Percentiles rank a stretch among this genome's conserved stretches.
Evolutionary conservation across 2,888 invertebrate genomes (phyloP).

Genomic region (Amblyjoppa proteus): DNA sequence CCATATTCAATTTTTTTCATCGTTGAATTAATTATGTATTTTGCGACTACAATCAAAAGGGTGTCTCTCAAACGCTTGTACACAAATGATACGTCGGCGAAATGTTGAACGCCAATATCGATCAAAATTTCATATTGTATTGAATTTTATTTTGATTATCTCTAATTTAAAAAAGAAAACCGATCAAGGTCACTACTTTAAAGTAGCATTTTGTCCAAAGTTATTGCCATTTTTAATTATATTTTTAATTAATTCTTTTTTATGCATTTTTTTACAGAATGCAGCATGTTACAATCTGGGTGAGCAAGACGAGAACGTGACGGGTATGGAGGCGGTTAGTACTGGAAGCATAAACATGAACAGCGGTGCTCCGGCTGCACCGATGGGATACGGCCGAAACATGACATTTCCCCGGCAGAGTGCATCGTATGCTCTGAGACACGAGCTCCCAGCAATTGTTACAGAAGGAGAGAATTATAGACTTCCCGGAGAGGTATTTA

Average conservation of each 20-base stretch:
- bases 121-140: neutral
- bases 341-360: slow-evolving; percentile 77
- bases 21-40: no score
- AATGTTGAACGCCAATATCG: neutral
- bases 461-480: slow-evolving; percentile 88
- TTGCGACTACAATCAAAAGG: no score
- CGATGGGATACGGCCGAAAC: slow-evolving; percentile 87
- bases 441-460: slow-evolving; percentile 89
- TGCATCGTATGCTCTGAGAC: slow-evolving; percentile 85
- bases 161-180: no score
- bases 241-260: no score
- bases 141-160: neutral
- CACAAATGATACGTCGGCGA: no score
- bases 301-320: slow-evolving; percentile 83
- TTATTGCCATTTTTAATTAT: neutral
- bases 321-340: slow-evolving; percentile 80
- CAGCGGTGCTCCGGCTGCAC: slow-evolving; percentile 81
- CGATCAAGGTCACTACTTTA: neutral
- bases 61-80: no score
- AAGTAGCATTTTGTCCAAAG: neutral
- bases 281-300: slow-evolving; percentile 84
- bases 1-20: no score
- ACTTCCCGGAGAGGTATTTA: slow-evolving; percentile 82
- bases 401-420: slow-evolving; percentile 88
- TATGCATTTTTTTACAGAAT: slow-evolving; percentile 77